These are phyloP conservation scores for Heliconius cydno DNA, from an alignment of 2,888 invertebrate species.

Conservation along the genomic window DNA sequence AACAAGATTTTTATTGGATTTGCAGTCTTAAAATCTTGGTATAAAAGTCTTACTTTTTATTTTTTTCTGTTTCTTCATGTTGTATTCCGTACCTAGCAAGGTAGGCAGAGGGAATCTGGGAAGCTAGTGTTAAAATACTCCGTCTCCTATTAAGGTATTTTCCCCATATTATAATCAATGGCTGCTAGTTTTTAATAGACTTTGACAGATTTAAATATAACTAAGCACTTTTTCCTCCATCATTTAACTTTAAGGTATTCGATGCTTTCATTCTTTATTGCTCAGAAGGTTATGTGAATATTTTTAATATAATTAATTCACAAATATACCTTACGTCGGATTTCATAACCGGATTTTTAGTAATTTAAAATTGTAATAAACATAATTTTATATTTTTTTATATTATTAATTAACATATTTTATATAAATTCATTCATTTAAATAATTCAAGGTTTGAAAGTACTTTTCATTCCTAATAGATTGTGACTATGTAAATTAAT, in stretches of 20 bases:
- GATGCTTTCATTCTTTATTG: neutral
- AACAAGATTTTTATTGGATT: neutral
- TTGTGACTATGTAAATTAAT: neutral
- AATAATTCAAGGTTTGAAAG: neutral
- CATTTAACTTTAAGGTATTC: neutral
- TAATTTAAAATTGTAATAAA: neutral
- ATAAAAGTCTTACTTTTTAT: neutral
- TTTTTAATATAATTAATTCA: neutral
- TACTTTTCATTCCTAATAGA: neutral
- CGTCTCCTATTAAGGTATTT: too few relatives aligned
- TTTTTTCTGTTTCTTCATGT: neutral
- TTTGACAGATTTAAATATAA: neutral
- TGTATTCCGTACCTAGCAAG: neutral
- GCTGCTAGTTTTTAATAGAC: neutral
- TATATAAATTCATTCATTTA: neutral
- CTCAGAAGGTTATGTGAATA: neutral
- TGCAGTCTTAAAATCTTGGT: neutral
- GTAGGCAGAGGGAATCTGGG: too few relatives aligned
- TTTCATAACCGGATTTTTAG: neutral
- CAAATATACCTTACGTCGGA: neutral
- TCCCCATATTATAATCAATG: too few relatives aligned
- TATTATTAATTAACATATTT: neutral
- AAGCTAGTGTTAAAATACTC: too few relatives aligned
- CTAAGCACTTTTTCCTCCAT: neutral
- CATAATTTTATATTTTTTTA: neutral